Evolutionary conservation across 2,113 vertebrate species (phyloP), one percentile per base, ranked within the genome.

Genomic region (Malaclemys terrapin): DNA sequence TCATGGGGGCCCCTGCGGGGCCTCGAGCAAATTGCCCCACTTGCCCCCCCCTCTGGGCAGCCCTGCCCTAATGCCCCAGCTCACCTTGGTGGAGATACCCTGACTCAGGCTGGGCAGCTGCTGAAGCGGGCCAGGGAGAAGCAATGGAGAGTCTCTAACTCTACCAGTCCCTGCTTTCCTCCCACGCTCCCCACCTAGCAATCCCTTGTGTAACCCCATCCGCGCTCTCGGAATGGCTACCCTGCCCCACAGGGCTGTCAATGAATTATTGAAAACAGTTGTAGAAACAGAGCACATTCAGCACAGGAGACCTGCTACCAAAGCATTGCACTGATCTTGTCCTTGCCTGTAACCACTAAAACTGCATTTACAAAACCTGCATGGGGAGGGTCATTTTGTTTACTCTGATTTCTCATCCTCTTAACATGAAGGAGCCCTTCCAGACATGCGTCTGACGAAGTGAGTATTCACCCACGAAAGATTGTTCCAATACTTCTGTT

Each of bases 291-390:
- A 62, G 59, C 12, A 52, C 52, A 20, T 7, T 20, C 52, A 54
- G 53, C 20, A 35, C 31, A 4, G 62, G 14, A 17, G 31, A 6
- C 29, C 13, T 14, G 13, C 11, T 17, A 3, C 62, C 3, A 8
- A 29, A 7, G 14, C 3, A 29, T 5, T 65, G 27, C 14, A 35
- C 6, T 3, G 1, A 6, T 14, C 14, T 17, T 8, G 31, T 13
- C 3, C 14, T 35, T 35, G 59, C 29, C 29, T 62, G 29, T 31
- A 31, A 16, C 13, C 59, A 8, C 57, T 38, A n/a, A 42, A 75
- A 22, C 19, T 22, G 38, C 17, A 38, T 65, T 31, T 35, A 14
- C 62, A 35, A 35, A 2, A 14, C 31, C 12, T 31, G 10, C 25
- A 62, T 62, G 10, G 59, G 59, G 59, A 27, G 12, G 57, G 57